A percentile compares a stretch with the other conserved stretches of the same genome.
phyloP scores from a whole-genome alignment of 2,113 vertebrate genomes.

The Hoplias malabaricus region DNA sequence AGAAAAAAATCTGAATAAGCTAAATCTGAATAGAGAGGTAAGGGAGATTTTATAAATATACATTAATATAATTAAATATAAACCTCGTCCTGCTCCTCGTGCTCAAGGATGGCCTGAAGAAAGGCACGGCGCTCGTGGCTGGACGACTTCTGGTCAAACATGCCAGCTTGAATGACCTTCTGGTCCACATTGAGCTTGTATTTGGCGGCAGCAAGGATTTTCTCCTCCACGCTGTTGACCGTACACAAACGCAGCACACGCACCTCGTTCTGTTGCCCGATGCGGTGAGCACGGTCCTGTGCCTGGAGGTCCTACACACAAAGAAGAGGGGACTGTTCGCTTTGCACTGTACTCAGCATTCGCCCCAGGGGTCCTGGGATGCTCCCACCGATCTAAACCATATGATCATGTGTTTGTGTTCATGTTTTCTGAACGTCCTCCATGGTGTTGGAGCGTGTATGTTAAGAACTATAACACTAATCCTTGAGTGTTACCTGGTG shows the following conservation, averaged over 20 bases:
- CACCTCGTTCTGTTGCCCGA: conserved; percentile 96
- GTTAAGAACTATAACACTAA: too few relatives aligned
- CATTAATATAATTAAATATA: background rate
- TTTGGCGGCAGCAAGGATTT: conserved; percentile 94
- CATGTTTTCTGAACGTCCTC: too few relatives aligned
- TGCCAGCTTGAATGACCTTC: conserved; percentile 97
- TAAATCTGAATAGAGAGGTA: background rate
- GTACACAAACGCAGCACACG: conserved; percentile 94
- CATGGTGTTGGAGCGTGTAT: too few relatives aligned
- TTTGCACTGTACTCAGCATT: too few relatives aligned
- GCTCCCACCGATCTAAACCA: too few relatives aligned
- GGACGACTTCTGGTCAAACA: conserved; percentile 98
- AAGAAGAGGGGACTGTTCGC: too few relatives aligned
- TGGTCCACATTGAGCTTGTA: conserved; percentile 98
- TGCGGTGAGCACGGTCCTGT: conserved; percentile 94
- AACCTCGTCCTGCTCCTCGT: conserved; percentile 81
- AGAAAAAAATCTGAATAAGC: too few relatives aligned
- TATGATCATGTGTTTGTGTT: too few relatives aligned
- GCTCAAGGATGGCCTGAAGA: conserved; percentile 95
- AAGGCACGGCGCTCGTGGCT: conserved; percentile 94
- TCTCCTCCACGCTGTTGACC: conserved; percentile 97
- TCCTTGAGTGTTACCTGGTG: conserved; percentile 91
- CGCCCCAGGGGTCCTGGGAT: too few relatives aligned
- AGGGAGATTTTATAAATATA: background rate
- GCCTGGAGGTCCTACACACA: conserved; percentile 87